These are phyloP conservation scores for Myoxocephalus aenaeus DNA, from an alignment of 2,797 vertebrate genomes.

Conservation along the genomic window DNA sequence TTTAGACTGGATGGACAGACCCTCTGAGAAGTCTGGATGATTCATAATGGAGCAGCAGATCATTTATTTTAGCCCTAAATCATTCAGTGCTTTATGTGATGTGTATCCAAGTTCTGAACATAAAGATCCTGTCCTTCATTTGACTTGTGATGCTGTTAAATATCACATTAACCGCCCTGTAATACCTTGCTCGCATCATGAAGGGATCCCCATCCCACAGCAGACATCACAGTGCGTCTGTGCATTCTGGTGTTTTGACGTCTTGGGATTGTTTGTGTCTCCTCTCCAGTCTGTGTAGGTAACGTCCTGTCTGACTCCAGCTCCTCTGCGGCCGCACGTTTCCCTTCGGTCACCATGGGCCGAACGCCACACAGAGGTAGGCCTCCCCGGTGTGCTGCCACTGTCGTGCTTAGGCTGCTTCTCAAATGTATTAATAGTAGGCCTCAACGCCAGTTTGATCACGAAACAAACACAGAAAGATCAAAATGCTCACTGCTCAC, in stretches of 20 bases:
- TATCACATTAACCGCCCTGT: background rate
- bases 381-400: background rate
- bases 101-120: background rate
- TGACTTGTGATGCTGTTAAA: background rate
- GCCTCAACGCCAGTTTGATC: background rate
- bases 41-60: background rate
- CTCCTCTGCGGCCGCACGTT: slow-evolving; percentile 65
- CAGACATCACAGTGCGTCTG: background rate
- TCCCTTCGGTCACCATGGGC: slow-evolving; percentile 84
- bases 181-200: background rate
- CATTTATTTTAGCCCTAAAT: background rate
- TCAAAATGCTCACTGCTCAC: background rate
- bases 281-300: slow-evolving; percentile 48
- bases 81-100: background rate
- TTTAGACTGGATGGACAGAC: background rate
- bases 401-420: background rate
- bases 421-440: background rate
- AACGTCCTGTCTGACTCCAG: slow-evolving; percentile 62
- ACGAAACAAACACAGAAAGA: slow-evolving; percentile 2
- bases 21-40: background rate
- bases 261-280: slow-evolving; percentile 14
- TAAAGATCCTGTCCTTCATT: background rate
- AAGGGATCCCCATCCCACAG: background rate
- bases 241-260: background rate
- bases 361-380: slow-evolving; percentile 90